A percentile compares a stretch with the other conserved stretches of the same genome.
These are phyloP conservation scores for Apotomis capreana DNA, from an alignment of 2,888 invertebrate species.

Conservation along the genomic window DNA sequence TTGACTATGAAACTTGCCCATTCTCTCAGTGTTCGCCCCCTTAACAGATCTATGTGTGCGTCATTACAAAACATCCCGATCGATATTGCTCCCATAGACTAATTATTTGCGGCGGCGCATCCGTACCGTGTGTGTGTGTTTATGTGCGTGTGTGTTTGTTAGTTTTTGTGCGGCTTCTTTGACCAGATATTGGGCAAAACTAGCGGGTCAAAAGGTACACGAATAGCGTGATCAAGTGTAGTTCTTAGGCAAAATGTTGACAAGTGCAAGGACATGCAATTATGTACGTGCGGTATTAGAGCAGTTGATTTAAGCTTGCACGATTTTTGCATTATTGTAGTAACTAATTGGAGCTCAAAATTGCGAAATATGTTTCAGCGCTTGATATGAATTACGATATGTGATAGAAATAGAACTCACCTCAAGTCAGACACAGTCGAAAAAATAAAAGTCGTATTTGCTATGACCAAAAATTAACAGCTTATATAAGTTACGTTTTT, in stretches of 20 bases:
- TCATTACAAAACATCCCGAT: slow-evolving; percentile 70
- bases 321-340: no score
- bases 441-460: no score
- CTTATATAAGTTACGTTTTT: no score
- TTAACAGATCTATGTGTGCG: slow-evolving; percentile 53
- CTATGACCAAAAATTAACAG: no score
- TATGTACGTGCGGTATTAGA: slow-evolving; percentile 14
- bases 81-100: slow-evolving; percentile 68
- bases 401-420: no score
- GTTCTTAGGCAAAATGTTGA: slow-evolving; percentile 9
- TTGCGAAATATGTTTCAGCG: no score
- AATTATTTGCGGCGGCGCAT: slow-evolving; percentile 60
- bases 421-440: no score
- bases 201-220: slow-evolving; percentile 52
- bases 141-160: slow-evolving; percentile 51
- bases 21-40: slow-evolving; percentile 43
- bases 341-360: no score
- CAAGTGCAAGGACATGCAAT: slow-evolving; percentile 19
- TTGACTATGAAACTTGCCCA: not conserved
- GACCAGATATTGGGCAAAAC: slow-evolving; percentile 44
- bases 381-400: no score
- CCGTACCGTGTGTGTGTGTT: slow-evolving; percentile 46
- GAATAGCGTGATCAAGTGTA: slow-evolving; percentile 32
- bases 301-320: not conserved
- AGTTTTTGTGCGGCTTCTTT: slow-evolving; percentile 47